These are phyloP conservation scores for Toxotes chatareus DNA, from an alignment of 2,113 vertebrate genomes.

Conservation along the genomic window DNA sequence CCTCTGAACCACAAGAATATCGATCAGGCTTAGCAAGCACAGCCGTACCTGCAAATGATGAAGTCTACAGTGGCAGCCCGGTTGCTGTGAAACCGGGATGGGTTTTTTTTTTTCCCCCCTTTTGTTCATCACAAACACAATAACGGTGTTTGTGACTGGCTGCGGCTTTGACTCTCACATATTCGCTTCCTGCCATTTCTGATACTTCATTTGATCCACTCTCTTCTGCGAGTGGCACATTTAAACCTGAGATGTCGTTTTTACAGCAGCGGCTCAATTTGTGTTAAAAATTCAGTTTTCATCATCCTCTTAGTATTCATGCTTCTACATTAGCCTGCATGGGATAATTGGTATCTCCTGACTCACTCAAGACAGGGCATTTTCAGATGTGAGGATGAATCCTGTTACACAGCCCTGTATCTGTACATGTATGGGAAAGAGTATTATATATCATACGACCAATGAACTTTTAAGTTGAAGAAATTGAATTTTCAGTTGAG, in stretches of 20 bases:
- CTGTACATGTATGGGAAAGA: not conserved
- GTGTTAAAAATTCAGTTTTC: slow-evolving; percentile 12
- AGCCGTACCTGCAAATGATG: slow-evolving; percentile 46
- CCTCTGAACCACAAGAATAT: slow-evolving; percentile 72
- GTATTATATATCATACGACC: too few species aligned
- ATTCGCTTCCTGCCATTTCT: not conserved
- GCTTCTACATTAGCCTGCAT: not conserved
- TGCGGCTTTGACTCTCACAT: not conserved
- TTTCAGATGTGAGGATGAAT: slow-evolving; percentile 8
- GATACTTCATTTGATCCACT: slow-evolving; percentile 16
- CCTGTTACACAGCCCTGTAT: not conserved
- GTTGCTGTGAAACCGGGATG: not conserved
- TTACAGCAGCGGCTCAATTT: not conserved
- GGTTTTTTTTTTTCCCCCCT: not conserved
- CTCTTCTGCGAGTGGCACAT: not conserved
- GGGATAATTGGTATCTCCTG: slow-evolving; percentile 24
- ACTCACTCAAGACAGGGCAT: slow-evolving; percentile 2
- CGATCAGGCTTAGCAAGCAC: slow-evolving; percentile 51
- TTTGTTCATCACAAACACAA: slow-evolving; percentile 21
- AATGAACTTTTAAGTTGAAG: too few species aligned
- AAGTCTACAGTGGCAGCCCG: slow-evolving; percentile 12
- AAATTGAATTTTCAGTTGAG: too few species aligned
- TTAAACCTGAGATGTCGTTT: not conserved
- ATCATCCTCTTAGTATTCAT: slow-evolving; percentile 24
- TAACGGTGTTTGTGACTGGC: not conserved